Evolutionary conservation across 2,113 vertebrate species (phyloP).

Genomic region (Salminus brasiliensis): DNA sequence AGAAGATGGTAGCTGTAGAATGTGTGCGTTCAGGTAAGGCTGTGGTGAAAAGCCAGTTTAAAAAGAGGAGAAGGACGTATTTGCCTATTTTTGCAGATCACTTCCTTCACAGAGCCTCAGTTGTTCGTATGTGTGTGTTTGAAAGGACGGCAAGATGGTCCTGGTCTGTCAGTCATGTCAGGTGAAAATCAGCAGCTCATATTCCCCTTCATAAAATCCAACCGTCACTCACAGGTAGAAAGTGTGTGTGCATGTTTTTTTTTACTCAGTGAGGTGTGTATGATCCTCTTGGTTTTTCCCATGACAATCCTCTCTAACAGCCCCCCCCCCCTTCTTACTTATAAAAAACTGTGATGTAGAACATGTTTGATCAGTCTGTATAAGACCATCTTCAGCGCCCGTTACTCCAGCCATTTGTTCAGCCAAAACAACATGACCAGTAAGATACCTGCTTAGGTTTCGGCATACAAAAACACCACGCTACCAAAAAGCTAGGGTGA

Average conservation of each 20-base stretch:
- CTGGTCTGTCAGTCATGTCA: not conserved
- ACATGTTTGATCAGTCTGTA: too few species aligned
- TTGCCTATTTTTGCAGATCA: not conserved
- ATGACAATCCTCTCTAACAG: too few species aligned
- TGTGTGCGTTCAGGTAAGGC: not conserved
- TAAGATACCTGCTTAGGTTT: too few species aligned
- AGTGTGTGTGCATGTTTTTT: not conserved
- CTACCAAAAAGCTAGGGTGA: too few species aligned
- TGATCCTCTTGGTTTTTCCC: too few species aligned
- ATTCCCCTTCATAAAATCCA: conserved; percentile 31
- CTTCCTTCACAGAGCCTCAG: not conserved
- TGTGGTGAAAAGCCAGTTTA: not conserved
- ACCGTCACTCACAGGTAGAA: not conserved
- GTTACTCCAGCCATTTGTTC: too few species aligned
- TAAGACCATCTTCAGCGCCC: too few species aligned
- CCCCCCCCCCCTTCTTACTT: too few species aligned
- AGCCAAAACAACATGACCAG: too few species aligned
- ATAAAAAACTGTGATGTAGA: too few species aligned
- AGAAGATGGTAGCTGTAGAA: not conserved
- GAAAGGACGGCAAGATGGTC: not conserved
- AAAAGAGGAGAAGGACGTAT: not conserved
- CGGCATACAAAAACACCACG: too few species aligned
- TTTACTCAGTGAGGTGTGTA: too few species aligned
- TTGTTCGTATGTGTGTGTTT: not conserved
- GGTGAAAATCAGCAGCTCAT: conserved; percentile 16